Percentiles rank a stretch among this genome's conserved stretches.
These are phyloP conservation scores for Lathamus discolor DNA, from an alignment of 2,113 vertebrate species.

Conservation along the genomic window DNA sequence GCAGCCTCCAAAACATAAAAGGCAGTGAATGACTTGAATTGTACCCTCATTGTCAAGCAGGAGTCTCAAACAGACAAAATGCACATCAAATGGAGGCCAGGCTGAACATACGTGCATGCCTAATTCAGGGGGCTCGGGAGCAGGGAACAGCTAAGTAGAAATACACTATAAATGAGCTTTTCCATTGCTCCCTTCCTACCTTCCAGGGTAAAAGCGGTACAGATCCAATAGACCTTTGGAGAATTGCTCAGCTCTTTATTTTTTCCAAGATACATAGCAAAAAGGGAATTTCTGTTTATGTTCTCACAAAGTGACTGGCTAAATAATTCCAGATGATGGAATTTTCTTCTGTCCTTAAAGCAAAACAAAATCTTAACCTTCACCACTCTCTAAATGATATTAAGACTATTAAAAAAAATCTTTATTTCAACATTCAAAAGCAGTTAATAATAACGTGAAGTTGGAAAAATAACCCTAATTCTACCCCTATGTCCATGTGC, in stretches of 20 bases:
- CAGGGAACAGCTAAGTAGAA: not conserved
- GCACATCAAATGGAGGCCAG: not conserved
- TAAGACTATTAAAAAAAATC: not conserved
- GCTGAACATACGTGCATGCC: not conserved
- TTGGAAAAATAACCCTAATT: not conserved
- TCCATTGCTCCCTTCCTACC: not conserved
- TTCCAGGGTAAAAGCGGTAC: not conserved
- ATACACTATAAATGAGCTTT: not conserved
- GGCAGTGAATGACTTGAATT: not conserved
- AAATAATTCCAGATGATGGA: constrained; percentile 70
- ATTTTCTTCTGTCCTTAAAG: constrained; percentile 37
- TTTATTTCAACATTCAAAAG: not conserved
- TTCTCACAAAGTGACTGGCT: constrained; percentile 52
- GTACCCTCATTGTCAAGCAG: not conserved
- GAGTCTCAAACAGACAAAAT: not conserved
- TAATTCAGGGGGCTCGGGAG: not conserved
- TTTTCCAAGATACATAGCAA: constrained; percentile 55
- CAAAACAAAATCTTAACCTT: constrained; percentile 26
- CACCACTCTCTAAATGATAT: not conserved
- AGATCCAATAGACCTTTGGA: constrained; percentile 29
- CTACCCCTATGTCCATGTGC: not conserved
- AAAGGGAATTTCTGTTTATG: constrained; percentile 55
- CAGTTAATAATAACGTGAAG: not conserved
- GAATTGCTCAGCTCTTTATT: constrained; percentile 33
- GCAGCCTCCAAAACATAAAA: constrained; percentile 9